Evolutionary conservation across 2,113 vertebrate species (phyloP).

Genomic region (Tyrannus savana): DNA sequence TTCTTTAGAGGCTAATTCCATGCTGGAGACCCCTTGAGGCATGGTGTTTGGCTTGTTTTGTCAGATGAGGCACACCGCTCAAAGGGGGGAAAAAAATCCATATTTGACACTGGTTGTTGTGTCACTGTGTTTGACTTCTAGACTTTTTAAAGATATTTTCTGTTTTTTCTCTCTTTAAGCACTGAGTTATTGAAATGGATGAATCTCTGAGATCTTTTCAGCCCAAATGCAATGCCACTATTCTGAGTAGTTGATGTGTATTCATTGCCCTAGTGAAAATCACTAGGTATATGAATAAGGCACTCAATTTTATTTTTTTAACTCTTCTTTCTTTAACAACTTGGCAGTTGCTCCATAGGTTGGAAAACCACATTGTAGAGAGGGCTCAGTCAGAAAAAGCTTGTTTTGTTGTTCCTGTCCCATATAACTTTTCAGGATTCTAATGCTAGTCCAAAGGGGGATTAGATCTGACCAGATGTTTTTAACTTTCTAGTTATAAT

Average conservation of each 20-base stretch:
- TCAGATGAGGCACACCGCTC: not conserved
- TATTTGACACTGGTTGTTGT: not conserved
- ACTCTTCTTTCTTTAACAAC: not conserved
- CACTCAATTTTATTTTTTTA: not conserved
- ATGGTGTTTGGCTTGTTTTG: not conserved
- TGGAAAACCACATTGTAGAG: not conserved
- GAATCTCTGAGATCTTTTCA: not conserved
- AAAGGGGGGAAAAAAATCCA: rapidly evolving
- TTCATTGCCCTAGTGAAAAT: not conserved
- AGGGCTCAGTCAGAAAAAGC: not conserved
- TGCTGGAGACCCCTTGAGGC: not conserved
- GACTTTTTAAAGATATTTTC: not conserved
- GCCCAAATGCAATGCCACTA: not conserved
- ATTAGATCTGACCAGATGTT: slow-evolving; percentile 6
- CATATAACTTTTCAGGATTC: not conserved
- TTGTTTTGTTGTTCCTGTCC: not conserved
- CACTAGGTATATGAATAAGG: not conserved
- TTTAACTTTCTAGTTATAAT: slow-evolving; percentile 85
- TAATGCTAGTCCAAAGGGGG: not conserved
- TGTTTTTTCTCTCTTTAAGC: not conserved
- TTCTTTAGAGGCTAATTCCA: not conserved
- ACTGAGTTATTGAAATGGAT: not conserved
- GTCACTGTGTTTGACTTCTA: not conserved
- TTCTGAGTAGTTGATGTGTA: not conserved
- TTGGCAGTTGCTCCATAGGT: not conserved